These are phyloP conservation scores for Hippocampus barbouri DNA, from an alignment of 2,113 vertebrate genomes.

Conservation along the genomic window DNA sequence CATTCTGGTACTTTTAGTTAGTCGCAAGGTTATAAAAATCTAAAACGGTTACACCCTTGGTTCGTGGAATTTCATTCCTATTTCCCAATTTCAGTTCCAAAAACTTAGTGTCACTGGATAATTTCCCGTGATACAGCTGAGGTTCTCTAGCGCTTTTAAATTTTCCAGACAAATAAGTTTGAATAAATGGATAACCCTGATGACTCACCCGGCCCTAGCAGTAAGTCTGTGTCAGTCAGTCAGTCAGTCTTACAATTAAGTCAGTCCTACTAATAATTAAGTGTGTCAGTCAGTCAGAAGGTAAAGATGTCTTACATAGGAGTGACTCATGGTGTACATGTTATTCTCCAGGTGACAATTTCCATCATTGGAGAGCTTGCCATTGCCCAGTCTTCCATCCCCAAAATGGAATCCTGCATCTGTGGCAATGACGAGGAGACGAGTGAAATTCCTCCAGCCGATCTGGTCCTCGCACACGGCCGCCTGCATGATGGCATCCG, in stretches of 20 bases:
- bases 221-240: neutral
- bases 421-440: constrained; percentile 93
- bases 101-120: too few relatives aligned
- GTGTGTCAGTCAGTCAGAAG: neutral
- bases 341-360: constrained; percentile 89
- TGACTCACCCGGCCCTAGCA: neutral
- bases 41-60: too few relatives aligned
- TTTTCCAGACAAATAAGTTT: too few relatives aligned
- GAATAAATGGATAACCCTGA: too few relatives aligned
- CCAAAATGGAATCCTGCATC: constrained; percentile 98
- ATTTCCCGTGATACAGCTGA: too few relatives aligned
- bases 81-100: too few relatives aligned
- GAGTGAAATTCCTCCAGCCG: constrained; percentile 96
- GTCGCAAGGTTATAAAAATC: too few relatives aligned
- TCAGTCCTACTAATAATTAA: too few relatives aligned
- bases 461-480: constrained; percentile 94
- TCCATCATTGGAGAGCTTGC: constrained; percentile 95
- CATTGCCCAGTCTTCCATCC: constrained; percentile 95
- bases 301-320: constrained; percentile 79
- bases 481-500: constrained; percentile 99
- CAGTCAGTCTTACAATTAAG: neutral
- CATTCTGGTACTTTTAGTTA: too few relatives aligned
- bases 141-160: too few relatives aligned
- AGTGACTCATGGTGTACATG: constrained; percentile 96
- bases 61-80: too few relatives aligned